These are phyloP conservation scores for Festucalex cinctus DNA, from an alignment of 2,113 vertebrate genomes.

Conservation along the genomic window DNA sequence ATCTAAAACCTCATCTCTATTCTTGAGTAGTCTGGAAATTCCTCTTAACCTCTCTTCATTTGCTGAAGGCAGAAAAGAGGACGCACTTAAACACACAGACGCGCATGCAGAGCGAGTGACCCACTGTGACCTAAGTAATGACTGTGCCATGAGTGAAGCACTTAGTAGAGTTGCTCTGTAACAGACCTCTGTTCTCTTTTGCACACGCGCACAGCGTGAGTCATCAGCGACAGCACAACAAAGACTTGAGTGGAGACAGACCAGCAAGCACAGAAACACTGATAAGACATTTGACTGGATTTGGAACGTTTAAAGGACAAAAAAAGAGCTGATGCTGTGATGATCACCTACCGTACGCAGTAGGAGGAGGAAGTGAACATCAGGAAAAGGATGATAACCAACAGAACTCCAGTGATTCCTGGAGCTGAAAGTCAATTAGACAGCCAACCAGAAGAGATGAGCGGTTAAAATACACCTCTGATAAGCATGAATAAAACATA, in stretches of 20 bases:
- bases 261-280: background rate
- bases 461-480: background rate
- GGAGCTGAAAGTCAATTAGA: slow-evolving; percentile 76
- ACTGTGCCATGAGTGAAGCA: slow-evolving; percentile 50
- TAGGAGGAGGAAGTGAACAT: slow-evolving; percentile 92
- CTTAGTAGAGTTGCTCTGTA: slow-evolving; percentile 42
- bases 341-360: slow-evolving; percentile 80
- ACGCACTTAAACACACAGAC: slow-evolving; percentile 17
- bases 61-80: slow-evolving; percentile 16
- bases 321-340: background rate
- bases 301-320: background rate
- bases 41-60: slow-evolving; percentile 41
- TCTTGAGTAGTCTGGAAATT: slow-evolving; percentile 42
- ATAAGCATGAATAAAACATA: background rate
- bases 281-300: background rate
- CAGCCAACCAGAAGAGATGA: background rate
- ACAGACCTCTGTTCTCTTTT: slow-evolving; percentile 15
- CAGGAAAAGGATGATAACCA: slow-evolving; percentile 91
- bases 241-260: slow-evolving; percentile 13
- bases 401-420: slow-evolving; percentile 86
- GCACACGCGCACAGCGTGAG: slow-evolving; percentile 9
- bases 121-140: slow-evolving; percentile 53
- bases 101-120: slow-evolving; percentile 28
- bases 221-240: slow-evolving; percentile 19
- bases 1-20: slow-evolving; percentile 29